These are phyloP conservation scores for Orbicella faveolata DNA, from an alignment of 64 coral and sea anemone genomes.

Conservation along the genomic window DNA sequence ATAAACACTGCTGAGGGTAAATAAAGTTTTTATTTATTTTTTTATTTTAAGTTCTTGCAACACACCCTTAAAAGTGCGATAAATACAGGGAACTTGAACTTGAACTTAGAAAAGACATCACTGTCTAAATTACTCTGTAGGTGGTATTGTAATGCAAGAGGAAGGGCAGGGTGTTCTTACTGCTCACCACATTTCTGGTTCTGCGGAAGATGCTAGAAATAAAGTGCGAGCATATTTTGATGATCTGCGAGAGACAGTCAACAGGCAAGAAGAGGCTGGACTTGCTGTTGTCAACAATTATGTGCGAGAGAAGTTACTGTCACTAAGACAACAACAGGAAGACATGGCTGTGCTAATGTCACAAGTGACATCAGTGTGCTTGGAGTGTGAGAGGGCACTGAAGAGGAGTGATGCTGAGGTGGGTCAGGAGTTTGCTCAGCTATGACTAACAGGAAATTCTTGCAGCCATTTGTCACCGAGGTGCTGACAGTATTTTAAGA, in stretches of 20 bases:
- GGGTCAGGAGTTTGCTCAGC: not conserved
- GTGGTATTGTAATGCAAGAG: constrained; percentile 73
- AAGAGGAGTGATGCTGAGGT: constrained; percentile 94
- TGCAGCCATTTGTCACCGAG: too few relatives aligned
- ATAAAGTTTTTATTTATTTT: too few relatives aligned
- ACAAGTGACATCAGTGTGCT: constrained; percentile 85
- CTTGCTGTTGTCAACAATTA: constrained; percentile 94
- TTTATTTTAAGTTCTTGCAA: too few relatives aligned
- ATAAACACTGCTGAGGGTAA: too few relatives aligned
- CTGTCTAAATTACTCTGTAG: constrained; percentile 22
- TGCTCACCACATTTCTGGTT: constrained; percentile 54
- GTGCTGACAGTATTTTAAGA: too few relatives aligned
- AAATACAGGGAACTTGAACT: not conserved
- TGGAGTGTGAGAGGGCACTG: constrained; percentile 89
- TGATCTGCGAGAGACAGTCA: constrained; percentile 96
- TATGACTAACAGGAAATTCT: too few relatives aligned
- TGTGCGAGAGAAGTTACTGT: constrained; percentile 87
- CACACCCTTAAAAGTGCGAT: too few relatives aligned
- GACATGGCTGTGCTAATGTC: constrained; percentile 96
- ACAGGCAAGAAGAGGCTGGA: constrained; percentile 95
- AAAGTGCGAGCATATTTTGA: constrained; percentile 94
- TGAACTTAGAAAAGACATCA: not conserved
- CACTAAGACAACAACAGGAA: constrained; percentile 92
- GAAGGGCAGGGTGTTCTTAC: constrained; percentile 48
- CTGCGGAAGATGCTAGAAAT: constrained; percentile 76